A percentile compares a stretch with the other conserved stretches of the same genome.
These are phyloP conservation scores for Sepioteuthis lessoniana DNA, from an alignment of 2,888 invertebrate species.

Conservation along the genomic window DNA sequence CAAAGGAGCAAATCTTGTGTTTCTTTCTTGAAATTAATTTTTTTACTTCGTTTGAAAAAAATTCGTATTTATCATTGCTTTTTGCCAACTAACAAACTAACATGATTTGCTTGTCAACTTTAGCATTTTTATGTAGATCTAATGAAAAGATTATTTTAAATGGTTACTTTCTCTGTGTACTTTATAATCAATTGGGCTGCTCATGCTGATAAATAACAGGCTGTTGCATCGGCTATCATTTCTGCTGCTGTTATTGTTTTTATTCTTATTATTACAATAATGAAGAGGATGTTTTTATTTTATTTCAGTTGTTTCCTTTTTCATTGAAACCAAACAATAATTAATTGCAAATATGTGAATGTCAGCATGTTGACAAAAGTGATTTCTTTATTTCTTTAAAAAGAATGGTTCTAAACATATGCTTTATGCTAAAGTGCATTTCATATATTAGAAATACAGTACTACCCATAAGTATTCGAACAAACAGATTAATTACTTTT, in stretches of 20 bases:
- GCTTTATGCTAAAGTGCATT: too few species aligned
- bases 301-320: background rate
- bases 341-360: background rate
- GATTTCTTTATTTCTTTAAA: too few species aligned
- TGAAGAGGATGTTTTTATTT: background rate
- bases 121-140: background rate
- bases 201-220: slow-evolving; percentile 3
- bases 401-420: too few species aligned
- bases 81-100: slow-evolving; percentile 11
- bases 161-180: background rate
- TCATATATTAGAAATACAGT: too few species aligned
- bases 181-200: background rate
- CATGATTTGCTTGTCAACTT: background rate
- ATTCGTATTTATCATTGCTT: background rate
- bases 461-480: too few species aligned
- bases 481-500: too few species aligned
- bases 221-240: background rate
- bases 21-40: background rate
- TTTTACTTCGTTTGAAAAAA: background rate
- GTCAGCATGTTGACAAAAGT: background rate
- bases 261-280: background rate
- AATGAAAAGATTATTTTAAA: background rate
- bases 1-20: background rate
- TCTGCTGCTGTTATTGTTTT: background rate
- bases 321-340: background rate